Percentiles rank a stretch among this genome's conserved stretches.
Evolutionary conservation across 2,113 vertebrate species (phyloP).

Genomic region (Dolichallabes microphthalmus): DNA sequence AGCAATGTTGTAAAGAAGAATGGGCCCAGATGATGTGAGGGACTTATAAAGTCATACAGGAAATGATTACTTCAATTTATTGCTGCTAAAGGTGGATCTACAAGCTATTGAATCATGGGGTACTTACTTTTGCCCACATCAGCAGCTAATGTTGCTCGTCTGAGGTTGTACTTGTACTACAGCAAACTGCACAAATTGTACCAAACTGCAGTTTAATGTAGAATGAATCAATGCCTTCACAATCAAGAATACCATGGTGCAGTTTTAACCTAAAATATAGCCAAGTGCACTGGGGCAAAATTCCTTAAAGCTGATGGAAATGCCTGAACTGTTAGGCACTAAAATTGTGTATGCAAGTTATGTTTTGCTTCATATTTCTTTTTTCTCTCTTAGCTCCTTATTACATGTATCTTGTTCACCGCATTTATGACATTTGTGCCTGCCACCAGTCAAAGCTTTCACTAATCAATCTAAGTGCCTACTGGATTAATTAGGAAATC

Average conservation of each 20-base stretch:
- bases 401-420: neutral
- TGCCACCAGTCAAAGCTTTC: neutral
- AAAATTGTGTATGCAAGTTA: neutral
- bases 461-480: neutral
- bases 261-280: neutral
- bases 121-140: too few relatives aligned
- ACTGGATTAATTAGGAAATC: neutral
- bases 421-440: neutral
- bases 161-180: too few relatives aligned
- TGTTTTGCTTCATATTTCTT: neutral
- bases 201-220: neutral
- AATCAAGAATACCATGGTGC: neutral
- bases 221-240: neutral
- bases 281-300: neutral
- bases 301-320: neutral
- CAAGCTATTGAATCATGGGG: too few relatives aligned
- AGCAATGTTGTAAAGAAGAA: too few relatives aligned
- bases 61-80: too few relatives aligned
- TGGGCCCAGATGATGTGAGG: too few relatives aligned
- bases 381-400: neutral
- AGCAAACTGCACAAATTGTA: too few relatives aligned
- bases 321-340: neutral
- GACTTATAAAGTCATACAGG: too few relatives aligned
- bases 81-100: too few relatives aligned
- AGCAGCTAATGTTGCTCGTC: too few relatives aligned